These are phyloP conservation scores for Progne subis DNA, from an alignment of 2,113 vertebrate genomes.

Conservation along the genomic window DNA sequence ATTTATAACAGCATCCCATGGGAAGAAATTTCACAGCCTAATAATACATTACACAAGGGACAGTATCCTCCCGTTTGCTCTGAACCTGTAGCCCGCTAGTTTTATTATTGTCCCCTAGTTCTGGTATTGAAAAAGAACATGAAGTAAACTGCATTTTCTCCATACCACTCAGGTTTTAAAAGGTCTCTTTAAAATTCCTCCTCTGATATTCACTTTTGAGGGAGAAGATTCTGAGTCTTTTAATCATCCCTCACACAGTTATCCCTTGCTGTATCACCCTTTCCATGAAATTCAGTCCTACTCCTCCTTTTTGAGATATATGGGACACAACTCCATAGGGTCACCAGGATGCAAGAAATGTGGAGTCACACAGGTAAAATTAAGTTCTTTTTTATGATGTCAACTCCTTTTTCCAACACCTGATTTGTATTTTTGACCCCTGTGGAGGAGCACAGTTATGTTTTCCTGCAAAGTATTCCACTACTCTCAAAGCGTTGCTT, in stretches of 20 bases:
- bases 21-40: neutral
- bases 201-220: neutral
- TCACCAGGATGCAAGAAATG: neutral
- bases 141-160: neutral
- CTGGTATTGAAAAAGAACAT: neutral
- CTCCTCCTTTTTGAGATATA: neutral
- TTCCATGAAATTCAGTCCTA: neutral
- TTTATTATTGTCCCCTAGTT: neutral
- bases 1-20: neutral
- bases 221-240: neutral
- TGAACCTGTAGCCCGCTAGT: neutral
- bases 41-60: neutral
- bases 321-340: neutral
- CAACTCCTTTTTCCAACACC: neutral
- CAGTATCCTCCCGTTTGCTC: neutral
- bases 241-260: neutral
- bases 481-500: neutral
- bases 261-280: neutral
- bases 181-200: constrained; percentile 17
- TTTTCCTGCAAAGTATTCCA: neutral
- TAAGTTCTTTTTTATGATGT: neutral
- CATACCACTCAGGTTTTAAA: neutral
- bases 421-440: neutral
- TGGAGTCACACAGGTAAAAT: neutral
- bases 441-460: neutral